phyloP scores from a whole-genome alignment of 2,888 invertebrate species.

The Epirrita christyi region DNA sequence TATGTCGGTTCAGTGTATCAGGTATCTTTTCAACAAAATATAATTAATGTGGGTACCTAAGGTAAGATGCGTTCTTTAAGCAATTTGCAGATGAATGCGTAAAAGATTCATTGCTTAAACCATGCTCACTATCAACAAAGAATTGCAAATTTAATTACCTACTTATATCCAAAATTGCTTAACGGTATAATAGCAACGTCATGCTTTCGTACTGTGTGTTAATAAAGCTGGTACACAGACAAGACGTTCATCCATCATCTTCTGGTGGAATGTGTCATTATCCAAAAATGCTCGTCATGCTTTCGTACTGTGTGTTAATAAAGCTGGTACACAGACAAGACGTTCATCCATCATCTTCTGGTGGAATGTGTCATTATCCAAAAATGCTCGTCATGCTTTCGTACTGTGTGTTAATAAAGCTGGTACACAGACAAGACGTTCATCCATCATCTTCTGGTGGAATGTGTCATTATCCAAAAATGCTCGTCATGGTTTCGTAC shows the following conservation, averaged over 20 bases:
- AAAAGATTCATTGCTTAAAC: neutral
- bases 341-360: too few relatives aligned
- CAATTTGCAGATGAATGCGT: too few relatives aligned
- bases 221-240: constrained; percentile 15
- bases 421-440: too few relatives aligned
- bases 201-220: constrained; percentile 7
- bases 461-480: neutral
- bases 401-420: constrained; percentile 16
- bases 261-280: too few relatives aligned
- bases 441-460: too few relatives aligned
- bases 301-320: constrained; percentile 14
- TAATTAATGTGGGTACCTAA: too few relatives aligned
- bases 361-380: too few relatives aligned
- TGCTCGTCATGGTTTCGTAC: constrained; percentile 2
- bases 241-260: too few relatives aligned
- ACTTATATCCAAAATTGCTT: neutral
- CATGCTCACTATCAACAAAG: neutral
- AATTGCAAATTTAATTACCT: neutral
- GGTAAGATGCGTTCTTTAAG: too few relatives aligned
- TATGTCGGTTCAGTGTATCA: too few relatives aligned
- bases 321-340: too few relatives aligned
- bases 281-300: neutral
- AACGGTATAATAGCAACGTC: neutral
- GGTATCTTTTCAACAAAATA: too few relatives aligned
- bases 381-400: constrained; percentile 2